A percentile compares a stretch with the other conserved stretches of the same genome.
phyloP scores from a whole-genome alignment of 1,140 invertebrate genomes.

The Metaphire vulgaris region DNA sequence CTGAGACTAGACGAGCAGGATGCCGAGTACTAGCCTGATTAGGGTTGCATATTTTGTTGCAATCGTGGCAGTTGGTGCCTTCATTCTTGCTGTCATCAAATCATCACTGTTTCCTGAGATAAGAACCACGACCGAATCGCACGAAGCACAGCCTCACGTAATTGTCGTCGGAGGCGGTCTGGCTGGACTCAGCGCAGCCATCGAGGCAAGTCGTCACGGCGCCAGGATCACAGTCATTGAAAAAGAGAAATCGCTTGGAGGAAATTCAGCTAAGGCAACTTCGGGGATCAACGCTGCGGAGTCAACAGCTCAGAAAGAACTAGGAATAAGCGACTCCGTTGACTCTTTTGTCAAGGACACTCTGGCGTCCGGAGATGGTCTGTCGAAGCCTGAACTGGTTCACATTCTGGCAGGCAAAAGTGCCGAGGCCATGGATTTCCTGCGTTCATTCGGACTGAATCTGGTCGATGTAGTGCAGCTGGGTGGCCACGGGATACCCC shows the following conservation, averaged over 20 bases:
- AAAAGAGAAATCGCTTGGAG: conserved; percentile 42
- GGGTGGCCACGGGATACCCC: conserved; percentile 44
- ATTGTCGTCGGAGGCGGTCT: conserved; percentile 46
- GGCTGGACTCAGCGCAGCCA: conserved; percentile 40
- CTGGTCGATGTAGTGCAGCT: conserved; percentile 46
- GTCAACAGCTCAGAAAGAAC: conserved; percentile 37
- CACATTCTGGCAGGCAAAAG: conserved; percentile 37
- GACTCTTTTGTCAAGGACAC: conserved; percentile 44
- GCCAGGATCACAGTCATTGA: conserved; percentile 41
- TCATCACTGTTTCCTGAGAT: not conserved
- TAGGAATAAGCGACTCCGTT: conserved; percentile 38
- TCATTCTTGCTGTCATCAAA: not conserved
- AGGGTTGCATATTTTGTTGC: not conserved
- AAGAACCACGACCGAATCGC: not conserved
- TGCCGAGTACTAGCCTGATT: not conserved
- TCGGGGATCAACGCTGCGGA: conserved; percentile 45
- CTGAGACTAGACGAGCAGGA: too few relatives aligned
- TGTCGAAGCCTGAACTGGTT: conserved; percentile 42
- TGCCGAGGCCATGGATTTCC: conserved; percentile 40
- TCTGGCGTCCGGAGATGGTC: conserved; percentile 42
- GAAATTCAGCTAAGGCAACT: conserved; percentile 47
- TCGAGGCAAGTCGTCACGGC: conserved; percentile 40
- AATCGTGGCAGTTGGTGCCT: not conserved
- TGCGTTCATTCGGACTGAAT: conserved; percentile 39
- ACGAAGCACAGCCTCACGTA: conserved; percentile 18